Evolutionary conservation across 2,113 vertebrate species (phyloP), one percentile per base, ranked within the genome.

Genomic region (Apus apus): DNA sequence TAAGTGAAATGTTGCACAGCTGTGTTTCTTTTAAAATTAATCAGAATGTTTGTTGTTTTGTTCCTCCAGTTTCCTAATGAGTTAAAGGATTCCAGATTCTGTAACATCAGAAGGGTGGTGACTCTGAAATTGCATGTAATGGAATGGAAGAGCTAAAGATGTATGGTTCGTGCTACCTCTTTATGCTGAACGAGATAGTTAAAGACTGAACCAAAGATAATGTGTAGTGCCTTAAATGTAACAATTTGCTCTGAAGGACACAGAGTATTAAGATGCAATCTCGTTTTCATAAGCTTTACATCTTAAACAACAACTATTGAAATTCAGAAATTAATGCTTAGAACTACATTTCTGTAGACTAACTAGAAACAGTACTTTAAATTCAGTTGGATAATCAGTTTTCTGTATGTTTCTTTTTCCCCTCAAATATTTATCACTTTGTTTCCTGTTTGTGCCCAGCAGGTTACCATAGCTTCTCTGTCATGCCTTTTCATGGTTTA

Each of bases 21-120:
- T 80, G 51, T 74, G 15, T 36, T 64, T 57, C 14, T 27, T 57
- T 6, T 0, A 11, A 51, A 53, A 58, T 85, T 21, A 87, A 67
- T 36, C 11, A 46, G 5, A 70, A 29, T 26, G 11, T 76, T 82
- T 84, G 11, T 97, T 57, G 36, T 51, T 97, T 71, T 96, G 32
- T 96, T 89, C 38, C 50, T 98, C 74, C 98, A 99, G 99, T 96
- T 99, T 99, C 98, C 98, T 99, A 67, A 98, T 99, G 98, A 98
- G 98, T 97, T 99, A 98, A 98, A 94, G 87, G 85, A 89, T 73
- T 60, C 34, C 64, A 54, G 91, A 92, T 87, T 75, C 78, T 38
- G 40, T 66, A 72, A 74, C 89, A 79, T 88, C 85, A 61, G 84
- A 88, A 95, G 58, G 56, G 30, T 80, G 90, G 56, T 16, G 71